A percentile compares a stretch with the other conserved stretches of the same genome.
Evolutionary conservation across 1,140 invertebrate species (phyloP).

Genomic region (Diprion similis): DNA sequence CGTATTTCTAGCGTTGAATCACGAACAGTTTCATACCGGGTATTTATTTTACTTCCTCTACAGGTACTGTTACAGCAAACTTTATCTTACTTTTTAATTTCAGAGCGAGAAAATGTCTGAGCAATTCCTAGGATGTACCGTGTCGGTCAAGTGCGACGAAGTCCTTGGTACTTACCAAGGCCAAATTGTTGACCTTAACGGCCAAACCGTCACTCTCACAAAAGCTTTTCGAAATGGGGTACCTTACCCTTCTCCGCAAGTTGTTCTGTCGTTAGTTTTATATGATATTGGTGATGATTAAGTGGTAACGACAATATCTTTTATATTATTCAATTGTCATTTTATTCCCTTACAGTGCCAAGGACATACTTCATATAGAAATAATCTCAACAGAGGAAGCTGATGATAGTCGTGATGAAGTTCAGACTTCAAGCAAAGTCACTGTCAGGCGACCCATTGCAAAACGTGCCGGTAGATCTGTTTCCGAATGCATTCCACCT

Average conservation of each 20-base stretch:
- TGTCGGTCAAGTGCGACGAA: slow-evolving; percentile 79
- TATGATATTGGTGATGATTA: slow-evolving; percentile 14
- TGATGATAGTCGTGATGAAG: slow-evolving; percentile 36
- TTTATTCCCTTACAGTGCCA: slow-evolving; percentile 60
- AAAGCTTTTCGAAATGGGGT: slow-evolving; percentile 85
- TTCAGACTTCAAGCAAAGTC: slow-evolving; percentile 59
- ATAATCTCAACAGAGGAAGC: slow-evolving; percentile 66
- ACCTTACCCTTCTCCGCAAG: slow-evolving; percentile 66
- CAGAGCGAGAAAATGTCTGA: slow-evolving; percentile 60
- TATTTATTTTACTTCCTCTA: not conserved
- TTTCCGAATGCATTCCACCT: slow-evolving; percentile 57
- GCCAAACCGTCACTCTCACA: slow-evolving; percentile 73
- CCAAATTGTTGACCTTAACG: slow-evolving; percentile 76
- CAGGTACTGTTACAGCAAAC: not conserved
- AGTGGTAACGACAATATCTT: slow-evolving; percentile 16
- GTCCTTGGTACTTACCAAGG: slow-evolving; percentile 78
- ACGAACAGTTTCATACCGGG: not conserved
- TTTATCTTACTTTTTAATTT: not conserved
- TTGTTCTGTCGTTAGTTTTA: slow-evolving; percentile 64
- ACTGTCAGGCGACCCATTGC: slow-evolving; percentile 65
- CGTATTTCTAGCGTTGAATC: too few species aligned
- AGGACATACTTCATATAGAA: slow-evolving; percentile 67
- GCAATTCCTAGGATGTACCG: slow-evolving; percentile 76
- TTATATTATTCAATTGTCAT: not conserved
- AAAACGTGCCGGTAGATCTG: slow-evolving; percentile 61